Base-by-base conservation (phyloP, 2,113 vertebrate genomes). In the Okapia johnstoni region DNA sequence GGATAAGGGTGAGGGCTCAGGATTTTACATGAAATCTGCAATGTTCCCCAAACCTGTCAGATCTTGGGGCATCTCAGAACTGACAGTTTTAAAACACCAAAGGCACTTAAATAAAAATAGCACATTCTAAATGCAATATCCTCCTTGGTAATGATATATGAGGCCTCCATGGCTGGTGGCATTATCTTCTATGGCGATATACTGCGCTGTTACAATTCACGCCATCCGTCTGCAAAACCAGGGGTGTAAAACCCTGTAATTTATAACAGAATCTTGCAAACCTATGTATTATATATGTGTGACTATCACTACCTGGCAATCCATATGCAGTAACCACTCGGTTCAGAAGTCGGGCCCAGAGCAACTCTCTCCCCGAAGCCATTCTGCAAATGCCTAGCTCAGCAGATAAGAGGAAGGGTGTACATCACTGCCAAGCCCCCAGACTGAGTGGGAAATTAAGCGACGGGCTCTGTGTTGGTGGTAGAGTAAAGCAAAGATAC, bases 21-120 rank as follows among this genome's bases (percentile, higher is more conserved):
- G 43, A 46, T 88, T 96, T 60, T 70, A 76, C 15, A 50, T 2
- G 48, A 92, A 63, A 92, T 88, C 26, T 40, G 63, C 13, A 57
- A 88, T 92, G 73, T 93, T 57, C 77, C 92, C 88, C 13, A 93
- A 90, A 94, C 66, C 23, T 94, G 79, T 93, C 91, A 95, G 52
- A 66, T 97, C 77, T 54, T 86, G 23, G 88, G 77, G 14, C 48
- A 95, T 83, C 60, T 85, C 21, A 26, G 58, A 95, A 40, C 40
- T 88, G 89, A 94, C 94, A 96, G 73, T 89, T 95, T 95, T 57
- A 81, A 97, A 96, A 91, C 76, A 81, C 79, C 80, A 85, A 95
- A 97, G 90, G 63, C 90, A 85, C 55, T 93, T 93, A 94, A 96
- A 77, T 90, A 95, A 95, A 89, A 70, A 0, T 5, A 85, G 92